Evolutionary conservation across 2,113 vertebrate species (phyloP).

Genomic region (Zosterops hypoxanthus): DNA sequence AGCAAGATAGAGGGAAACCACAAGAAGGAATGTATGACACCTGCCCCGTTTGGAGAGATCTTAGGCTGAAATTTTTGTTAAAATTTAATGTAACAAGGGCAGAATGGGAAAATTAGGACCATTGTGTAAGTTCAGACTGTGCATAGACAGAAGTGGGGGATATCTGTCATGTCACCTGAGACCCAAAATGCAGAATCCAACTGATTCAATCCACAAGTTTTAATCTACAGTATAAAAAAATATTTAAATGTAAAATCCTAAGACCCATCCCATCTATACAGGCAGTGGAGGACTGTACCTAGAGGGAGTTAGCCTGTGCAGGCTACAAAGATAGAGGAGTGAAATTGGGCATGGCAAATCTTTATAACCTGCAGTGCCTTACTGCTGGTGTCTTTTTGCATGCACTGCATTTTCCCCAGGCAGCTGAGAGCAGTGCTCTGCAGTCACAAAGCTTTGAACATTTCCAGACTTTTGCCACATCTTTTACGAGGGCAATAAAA

Average conservation of each 20-base stretch:
- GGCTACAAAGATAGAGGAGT: not conserved
- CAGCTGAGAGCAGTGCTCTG: not conserved
- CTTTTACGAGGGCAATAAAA: not conserved
- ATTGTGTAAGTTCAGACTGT: not conserved
- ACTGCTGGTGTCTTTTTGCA: not conserved
- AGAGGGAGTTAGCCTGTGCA: rapidly evolving
- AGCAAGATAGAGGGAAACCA: not conserved
- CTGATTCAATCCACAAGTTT: not conserved
- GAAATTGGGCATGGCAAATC: not conserved
- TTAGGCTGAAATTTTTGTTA: not conserved
- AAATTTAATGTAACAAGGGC: not conserved
- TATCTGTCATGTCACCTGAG: not conserved
- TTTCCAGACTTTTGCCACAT: not conserved
- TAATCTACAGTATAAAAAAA: not conserved
- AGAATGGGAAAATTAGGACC: not conserved
- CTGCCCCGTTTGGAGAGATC: not conserved
- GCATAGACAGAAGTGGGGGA: not conserved
- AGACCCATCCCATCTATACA: not conserved
- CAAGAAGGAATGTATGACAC: not conserved
- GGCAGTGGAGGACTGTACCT: not conserved
- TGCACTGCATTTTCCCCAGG: rapidly evolving
- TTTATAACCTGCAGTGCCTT: rapidly evolving
- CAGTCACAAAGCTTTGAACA: not conserved
- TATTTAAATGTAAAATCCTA: not conserved
- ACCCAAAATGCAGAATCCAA: not conserved